Evolutionary conservation across 2,888 invertebrate genomes (phyloP).

Genomic region (Acrobeloides nanus): DNA sequence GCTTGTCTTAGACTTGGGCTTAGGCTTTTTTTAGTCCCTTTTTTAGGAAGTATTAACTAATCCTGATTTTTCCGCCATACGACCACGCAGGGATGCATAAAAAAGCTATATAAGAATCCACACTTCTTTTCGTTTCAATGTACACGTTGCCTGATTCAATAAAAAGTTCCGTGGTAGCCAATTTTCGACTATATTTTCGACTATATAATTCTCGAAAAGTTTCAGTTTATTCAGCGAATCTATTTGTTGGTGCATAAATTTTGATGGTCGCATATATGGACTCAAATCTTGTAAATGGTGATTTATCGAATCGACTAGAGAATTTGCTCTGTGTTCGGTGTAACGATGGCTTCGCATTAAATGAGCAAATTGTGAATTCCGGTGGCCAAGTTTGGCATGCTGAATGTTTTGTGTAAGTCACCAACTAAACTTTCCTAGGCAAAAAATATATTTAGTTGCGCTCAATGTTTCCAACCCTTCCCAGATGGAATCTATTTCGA

Average conservation of each 20-base stretch:
- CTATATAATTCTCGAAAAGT: too few relatives aligned
- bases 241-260: neutral
- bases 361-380: conserved; percentile 76
- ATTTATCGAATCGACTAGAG: conserved; percentile 37
- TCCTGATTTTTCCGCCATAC: too few relatives aligned
- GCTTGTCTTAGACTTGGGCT: too few relatives aligned
- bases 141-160: too few relatives aligned
- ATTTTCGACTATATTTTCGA: too few relatives aligned
- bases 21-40: too few relatives aligned
- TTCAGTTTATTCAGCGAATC: neutral
- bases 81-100: too few relatives aligned
- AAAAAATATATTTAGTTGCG: conserved; percentile 65
- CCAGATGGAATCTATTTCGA: conserved; percentile 96
- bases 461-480: conserved; percentile 95
- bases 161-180: too few relatives aligned
- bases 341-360: conserved; percentile 62
- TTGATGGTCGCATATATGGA: conserved; percentile 1
- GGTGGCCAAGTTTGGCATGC: conserved; percentile 98
- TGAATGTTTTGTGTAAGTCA: conserved; percentile 86
- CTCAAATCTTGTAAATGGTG: neutral
- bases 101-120: too few relatives aligned
- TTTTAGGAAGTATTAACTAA: too few relatives aligned
- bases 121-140: too few relatives aligned
- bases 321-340: conserved; percentile 60
- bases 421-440: conserved; percentile 3